Evolutionary conservation across 2,888 invertebrate species (phyloP).

Genomic region (Drosophila neonasuta): DNA sequence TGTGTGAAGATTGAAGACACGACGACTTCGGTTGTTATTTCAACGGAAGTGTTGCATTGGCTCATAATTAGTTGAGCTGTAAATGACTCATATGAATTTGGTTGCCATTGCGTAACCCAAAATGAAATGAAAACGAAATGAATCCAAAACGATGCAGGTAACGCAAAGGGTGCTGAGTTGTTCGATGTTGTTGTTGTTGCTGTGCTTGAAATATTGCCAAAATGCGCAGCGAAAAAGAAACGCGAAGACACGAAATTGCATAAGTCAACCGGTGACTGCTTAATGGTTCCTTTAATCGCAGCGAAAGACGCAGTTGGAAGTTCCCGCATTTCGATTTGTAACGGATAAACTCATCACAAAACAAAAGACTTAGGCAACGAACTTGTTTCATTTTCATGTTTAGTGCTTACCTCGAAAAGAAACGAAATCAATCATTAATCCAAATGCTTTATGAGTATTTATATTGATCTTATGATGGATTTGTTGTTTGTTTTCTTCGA

Average conservation of each 20-base stretch:
- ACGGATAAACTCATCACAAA: slow-evolving; percentile 11
- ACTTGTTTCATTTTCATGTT: slow-evolving; percentile 35
- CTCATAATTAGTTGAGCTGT: slow-evolving; percentile 58
- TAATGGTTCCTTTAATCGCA: slow-evolving; percentile 5
- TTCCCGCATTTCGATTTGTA: background rate
- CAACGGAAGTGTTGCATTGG: slow-evolving; percentile 66
- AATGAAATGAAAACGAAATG: slow-evolving; percentile 5
- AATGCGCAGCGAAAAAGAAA: slow-evolving; percentile 18
- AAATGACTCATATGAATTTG: slow-evolving; percentile 64
- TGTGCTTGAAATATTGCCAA: slow-evolving; percentile 17
- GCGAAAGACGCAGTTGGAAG: background rate
- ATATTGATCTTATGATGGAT: slow-evolving; percentile 33
- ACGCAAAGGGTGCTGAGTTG: slow-evolving; percentile 6
- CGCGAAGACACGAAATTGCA: slow-evolving; percentile 24
- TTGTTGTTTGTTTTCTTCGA: slow-evolving; percentile 2
- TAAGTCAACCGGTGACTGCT: slow-evolving; percentile 19
- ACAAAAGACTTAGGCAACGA: slow-evolving; percentile 70
- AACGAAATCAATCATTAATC: slow-evolving; percentile 41
- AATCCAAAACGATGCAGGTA: slow-evolving; percentile 22
- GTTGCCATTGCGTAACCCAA: slow-evolving; percentile 38
- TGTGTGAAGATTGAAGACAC: slow-evolving; percentile 13
- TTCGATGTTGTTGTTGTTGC: background rate
- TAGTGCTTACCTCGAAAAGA: slow-evolving; percentile 41
- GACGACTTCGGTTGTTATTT: slow-evolving; percentile 14
- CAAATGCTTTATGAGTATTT: slow-evolving; percentile 41